Evolutionary conservation across 2,797 vertebrate genomes (phyloP), one percentile per base, ranked within the genome.

Genomic region (Crocodylus rhombifer): DNA sequence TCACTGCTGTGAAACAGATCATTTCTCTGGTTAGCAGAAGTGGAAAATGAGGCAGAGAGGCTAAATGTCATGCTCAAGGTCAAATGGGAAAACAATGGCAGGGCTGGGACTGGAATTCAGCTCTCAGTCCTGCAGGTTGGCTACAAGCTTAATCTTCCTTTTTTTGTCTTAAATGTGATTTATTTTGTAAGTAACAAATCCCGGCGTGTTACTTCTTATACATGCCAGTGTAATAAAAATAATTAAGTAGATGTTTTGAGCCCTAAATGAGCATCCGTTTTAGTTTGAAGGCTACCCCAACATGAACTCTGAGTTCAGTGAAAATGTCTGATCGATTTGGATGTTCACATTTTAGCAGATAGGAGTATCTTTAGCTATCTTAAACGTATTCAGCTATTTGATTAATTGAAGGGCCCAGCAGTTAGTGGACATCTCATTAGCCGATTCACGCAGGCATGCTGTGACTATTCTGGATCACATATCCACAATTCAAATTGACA

Each of bases 401-500:
- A 97, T 97, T 97, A 97, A 96, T 91, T 96, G 94, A 95, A 93
- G 82, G 82, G 77, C 88, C 96, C 62, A 82, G 95, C 96, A 95
- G 94, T 97, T 93, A 98, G 94, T 4, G 95, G 97, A 97, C 94
- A 97, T 97, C 97, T 98, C 97, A 97, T 98, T 98, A 98, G 94
- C 95, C 95, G 95, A 87, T 96, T 96, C 97, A 92, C 1, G 5
- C 89, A 91, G 92, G 56, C 96, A 92, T 97, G 95, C 95, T 96
- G 93, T 97, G 97, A 97, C 93, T 97, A 85, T 95, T 97, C 95
- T 86, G 95, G 96, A 95, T 97, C 92, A 82, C 90, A 97, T 94
- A 94, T 30, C 89, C 69, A 67, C 78, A 86, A 87, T 97, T 97
- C 89, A 92, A 96, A 91, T 64, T 96, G 96, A 96, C 0, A 69